Conservation (phyloP, 2,888 invertebrate genomes). For the Barypeithes pellucidus region DNA sequence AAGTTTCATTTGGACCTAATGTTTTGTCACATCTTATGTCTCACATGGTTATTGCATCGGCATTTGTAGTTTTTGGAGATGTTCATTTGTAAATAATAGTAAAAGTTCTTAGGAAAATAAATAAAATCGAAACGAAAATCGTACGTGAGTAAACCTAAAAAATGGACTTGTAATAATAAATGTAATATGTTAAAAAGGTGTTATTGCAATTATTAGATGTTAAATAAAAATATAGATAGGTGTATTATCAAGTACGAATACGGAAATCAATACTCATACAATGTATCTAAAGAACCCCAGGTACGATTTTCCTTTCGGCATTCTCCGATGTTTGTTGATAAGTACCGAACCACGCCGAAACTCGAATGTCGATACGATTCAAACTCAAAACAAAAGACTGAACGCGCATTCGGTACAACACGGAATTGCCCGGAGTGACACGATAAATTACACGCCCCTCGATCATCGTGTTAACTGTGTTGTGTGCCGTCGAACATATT, state of each 20-base stretch:
- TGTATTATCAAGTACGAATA: slow-evolving; percentile 34
- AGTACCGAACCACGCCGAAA: slow-evolving; percentile 19
- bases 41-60: neutral
- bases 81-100: slow-evolving; percentile 28
- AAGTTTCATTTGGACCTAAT: neutral
- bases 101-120: slow-evolving; percentile 21
- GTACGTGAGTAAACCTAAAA: slow-evolving; percentile 17
- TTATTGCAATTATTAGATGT: slow-evolving; percentile 46
- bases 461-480: slow-evolving; percentile 41
- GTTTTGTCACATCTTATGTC: neutral
- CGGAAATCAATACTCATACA: slow-evolving; percentile 32
- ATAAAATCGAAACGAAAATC: slow-evolving; percentile 27
- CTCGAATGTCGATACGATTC: neutral
- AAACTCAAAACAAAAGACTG: slow-evolving; percentile 23
- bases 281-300: slow-evolving; percentile 29
- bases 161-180: slow-evolving; percentile 33
- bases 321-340: slow-evolving; percentile 12
- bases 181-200: slow-evolving; percentile 34
- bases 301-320: slow-evolving; percentile 24
- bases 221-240: slow-evolving; percentile 42
- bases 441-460: slow-evolving; percentile 32
- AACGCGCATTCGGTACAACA: slow-evolving; percentile 24
- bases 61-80: slow-evolving; percentile 6
- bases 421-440: slow-evolving; percentile 29
- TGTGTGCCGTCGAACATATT: slow-evolving; percentile 64